These are phyloP conservation scores for Lanistes nyassanus DNA, from an alignment of 1,140 invertebrate genomes.

Conservation along the genomic window DNA sequence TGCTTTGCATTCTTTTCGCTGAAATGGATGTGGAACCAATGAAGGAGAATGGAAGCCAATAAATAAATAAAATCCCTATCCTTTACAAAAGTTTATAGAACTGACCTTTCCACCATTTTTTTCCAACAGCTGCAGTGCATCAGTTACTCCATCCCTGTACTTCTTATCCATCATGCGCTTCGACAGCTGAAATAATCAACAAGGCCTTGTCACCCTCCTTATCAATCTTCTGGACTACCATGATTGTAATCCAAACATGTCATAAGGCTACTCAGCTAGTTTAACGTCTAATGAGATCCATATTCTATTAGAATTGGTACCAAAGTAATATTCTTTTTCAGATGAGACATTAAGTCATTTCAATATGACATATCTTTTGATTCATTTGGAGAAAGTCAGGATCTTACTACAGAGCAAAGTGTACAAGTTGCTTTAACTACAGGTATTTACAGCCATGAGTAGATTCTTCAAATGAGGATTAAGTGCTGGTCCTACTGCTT, in stretches of 20 bases:
- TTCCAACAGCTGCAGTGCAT: slow-evolving; percentile 60
- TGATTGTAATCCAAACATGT: slow-evolving; percentile 4
- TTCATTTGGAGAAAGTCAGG: background rate
- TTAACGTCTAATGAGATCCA: slow-evolving; percentile 12
- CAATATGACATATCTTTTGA: background rate
- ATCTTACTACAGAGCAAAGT: background rate
- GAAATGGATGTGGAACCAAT: no score
- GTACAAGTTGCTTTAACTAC: background rate
- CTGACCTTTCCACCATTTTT: slow-evolving; percentile 64
- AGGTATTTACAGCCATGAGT: slow-evolving; percentile 58
- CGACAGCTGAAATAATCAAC: slow-evolving; percentile 51
- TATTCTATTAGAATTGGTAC: no score
- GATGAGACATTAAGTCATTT: background rate
- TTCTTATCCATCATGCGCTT: slow-evolving; percentile 64
- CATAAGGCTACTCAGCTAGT: background rate
- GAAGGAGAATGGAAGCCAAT: background rate
- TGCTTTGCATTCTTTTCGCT: no score
- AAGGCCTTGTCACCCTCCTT: background rate
- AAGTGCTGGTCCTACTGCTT: slow-evolving; percentile 57
- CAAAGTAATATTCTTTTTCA: slow-evolving; percentile 5
- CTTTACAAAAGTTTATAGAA: no score
- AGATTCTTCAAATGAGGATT: slow-evolving; percentile 63
- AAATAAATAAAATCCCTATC: slow-evolving; percentile 1
- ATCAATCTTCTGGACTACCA: background rate
- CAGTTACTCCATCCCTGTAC: slow-evolving; percentile 60